phyloP scores from a whole-genome alignment of 2,888 invertebrate genomes.

The Epistrophe grossulariae region DNA sequence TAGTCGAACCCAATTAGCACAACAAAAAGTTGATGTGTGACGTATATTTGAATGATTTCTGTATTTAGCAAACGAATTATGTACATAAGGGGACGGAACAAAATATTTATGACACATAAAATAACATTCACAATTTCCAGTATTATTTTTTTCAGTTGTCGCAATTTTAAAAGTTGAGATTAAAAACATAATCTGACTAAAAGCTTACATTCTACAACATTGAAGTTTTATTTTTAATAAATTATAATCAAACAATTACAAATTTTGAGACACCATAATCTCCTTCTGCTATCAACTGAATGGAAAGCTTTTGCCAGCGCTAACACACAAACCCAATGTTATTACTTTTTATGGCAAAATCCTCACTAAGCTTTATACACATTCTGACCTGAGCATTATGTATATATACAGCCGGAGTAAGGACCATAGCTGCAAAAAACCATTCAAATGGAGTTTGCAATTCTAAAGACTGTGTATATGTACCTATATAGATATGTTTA shows the following conservation, averaged over 20 bases:
- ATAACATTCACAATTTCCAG: no score
- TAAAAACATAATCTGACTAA: no score
- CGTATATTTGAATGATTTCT: no score
- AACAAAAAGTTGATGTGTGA: no score
- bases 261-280: background rate
- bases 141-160: no score
- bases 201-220: no score
- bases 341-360: conserved; percentile 36
- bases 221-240: background rate
- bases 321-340: conserved; percentile 4
- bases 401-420: background rate
- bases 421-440: conserved; percentile 28
- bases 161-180: no score
- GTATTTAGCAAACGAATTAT: no score
- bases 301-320: conserved; percentile 60
- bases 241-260: background rate
- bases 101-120: no score
- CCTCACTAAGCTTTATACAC: conserved; percentile 8
- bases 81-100: no score
- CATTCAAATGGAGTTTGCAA: conserved; percentile 57
- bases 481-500: background rate
- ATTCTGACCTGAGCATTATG: conserved; percentile 27
- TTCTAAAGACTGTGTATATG: conserved; percentile 11
- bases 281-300: conserved; percentile 45
- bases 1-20: no score